Base-by-base conservation (phyloP, 2,888 invertebrate genomes). In the Theretra japonica region DNA sequence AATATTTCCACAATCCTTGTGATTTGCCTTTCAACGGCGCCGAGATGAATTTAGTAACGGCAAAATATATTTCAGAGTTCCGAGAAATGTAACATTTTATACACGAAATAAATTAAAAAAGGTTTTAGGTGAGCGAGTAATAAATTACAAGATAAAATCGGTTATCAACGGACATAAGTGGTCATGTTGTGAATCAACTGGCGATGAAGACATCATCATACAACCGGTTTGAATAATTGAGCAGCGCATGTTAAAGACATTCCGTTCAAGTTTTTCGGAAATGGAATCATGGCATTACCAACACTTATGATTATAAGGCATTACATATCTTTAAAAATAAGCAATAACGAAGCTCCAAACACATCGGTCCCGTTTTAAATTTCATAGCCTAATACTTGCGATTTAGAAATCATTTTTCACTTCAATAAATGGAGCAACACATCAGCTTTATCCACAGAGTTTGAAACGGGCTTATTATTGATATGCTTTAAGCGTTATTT, bases 131-230 rank as follows among this genome's bases (percentile, higher is more conserved):
- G n/a, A 11, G n/a, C 7, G 21, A 28, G 28, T 58, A 72, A 68
- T 72, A 68, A 41, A 30, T 48, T 59, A 73, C 72, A 76, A 78
- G 78, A 80, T 82, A 83, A 86, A 80, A 76, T 76, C 73, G 73
- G 72, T 73, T 82, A 79, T 80, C 80, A 80, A 78, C 76, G 72
- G 77, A 77, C 80, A 82, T 82, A 81, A 85, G 80, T 83, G 79
- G 83, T 83, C 80, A 76, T 80, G 84, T 82, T 82, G 84, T 90
- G 91, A 90, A 90, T 91, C 90, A 89, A 81, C 80, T 77, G 80
- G 86, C 91, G 91, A 93, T 93, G 90, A 93, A 93, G 93, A 91
- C 92, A 92, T 93, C 88, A 88, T 90, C 88, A 87, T 78, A 73
- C 79, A 92, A 93, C 94, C 91, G 93, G 94, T 93, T 90, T 78